A percentile compares a stretch with the other conserved stretches of the same genome.
Evolutionary conservation across 37 sponge, comb jelly and placozoan species (phyloP).

Genomic region (Ianthella basta): DNA sequence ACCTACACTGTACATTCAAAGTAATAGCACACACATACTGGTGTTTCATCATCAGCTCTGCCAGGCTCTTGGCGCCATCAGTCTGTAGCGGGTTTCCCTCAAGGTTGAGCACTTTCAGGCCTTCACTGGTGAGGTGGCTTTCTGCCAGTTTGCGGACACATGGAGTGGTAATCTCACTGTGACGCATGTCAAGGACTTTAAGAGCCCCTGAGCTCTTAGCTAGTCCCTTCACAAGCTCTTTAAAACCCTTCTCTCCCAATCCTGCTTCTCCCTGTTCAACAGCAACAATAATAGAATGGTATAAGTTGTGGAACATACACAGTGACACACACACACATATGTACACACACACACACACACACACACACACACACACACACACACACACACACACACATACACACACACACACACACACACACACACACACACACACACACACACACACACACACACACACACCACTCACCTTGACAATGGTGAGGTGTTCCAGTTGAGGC

Average conservation of each 20-base stretch:
- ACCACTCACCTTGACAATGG: conserved; percentile 58
- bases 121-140: conserved; percentile 64
- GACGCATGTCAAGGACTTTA: conserved; percentile 56
- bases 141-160: conserved; percentile 61
- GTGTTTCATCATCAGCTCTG: conserved; percentile 58
- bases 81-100: conserved; percentile 59
- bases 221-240: conserved; percentile 69
- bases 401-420: too few relatives aligned
- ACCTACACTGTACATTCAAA: too few relatives aligned
- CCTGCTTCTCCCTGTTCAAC: conserved; percentile 60
- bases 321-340: too few relatives aligned
- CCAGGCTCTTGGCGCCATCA: conserved; percentile 49
- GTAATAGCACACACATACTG: conserved; percentile 29
- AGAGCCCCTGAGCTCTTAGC: conserved; percentile 62
- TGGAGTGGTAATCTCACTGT: conserved; percentile 49
- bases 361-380: too few relatives aligned
- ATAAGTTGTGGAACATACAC: too few relatives aligned
- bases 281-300: too few relatives aligned
- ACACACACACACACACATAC: too few relatives aligned
- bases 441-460: too few relatives aligned
- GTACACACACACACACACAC: too few relatives aligned
- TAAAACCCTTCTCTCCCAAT: conserved; percentile 68
- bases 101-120: conserved; percentile 52
- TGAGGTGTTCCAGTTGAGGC: conserved; percentile 54
- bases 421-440: too few relatives aligned